These are phyloP conservation scores for Polyodon spathula DNA, from an alignment of 2,113 vertebrate genomes.

Conservation along the genomic window DNA sequence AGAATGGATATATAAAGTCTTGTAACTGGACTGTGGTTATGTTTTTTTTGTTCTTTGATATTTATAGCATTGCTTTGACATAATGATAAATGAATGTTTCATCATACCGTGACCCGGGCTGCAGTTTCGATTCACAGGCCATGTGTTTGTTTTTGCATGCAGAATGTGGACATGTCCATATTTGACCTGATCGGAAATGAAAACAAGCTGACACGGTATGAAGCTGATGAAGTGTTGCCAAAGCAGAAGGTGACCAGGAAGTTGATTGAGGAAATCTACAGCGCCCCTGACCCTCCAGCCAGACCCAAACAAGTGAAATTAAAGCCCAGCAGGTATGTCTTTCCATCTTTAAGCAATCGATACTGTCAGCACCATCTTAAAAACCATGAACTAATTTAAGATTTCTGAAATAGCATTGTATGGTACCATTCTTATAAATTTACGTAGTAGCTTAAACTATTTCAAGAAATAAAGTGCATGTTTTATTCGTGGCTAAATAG, in stretches of 20 bases:
- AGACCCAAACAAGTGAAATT: constrained; percentile 70
- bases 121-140: not conserved
- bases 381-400: no score
- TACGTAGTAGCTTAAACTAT: no score
- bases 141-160: not conserved
- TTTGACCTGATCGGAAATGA: constrained; percentile 83
- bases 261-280: constrained; percentile 81
- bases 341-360: not conserved
- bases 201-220: constrained; percentile 67
- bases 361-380: no score
- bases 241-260: constrained; percentile 76
- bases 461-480: no score
- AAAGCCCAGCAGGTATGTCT: constrained; percentile 75
- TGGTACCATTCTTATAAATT: no score
- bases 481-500: no score
- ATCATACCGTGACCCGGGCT: no score
- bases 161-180: constrained; percentile 68
- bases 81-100: not conserved
- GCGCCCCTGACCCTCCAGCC: constrained; percentile 54
- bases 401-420: no score
- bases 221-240: constrained; percentile 69
- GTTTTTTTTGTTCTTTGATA: not conserved
- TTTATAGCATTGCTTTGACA: not conserved
- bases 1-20: no score
- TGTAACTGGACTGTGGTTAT: no score